These are phyloP conservation scores for Volucella zonaria DNA, from an alignment of 2,888 invertebrate genomes.

Conservation along the genomic window DNA sequence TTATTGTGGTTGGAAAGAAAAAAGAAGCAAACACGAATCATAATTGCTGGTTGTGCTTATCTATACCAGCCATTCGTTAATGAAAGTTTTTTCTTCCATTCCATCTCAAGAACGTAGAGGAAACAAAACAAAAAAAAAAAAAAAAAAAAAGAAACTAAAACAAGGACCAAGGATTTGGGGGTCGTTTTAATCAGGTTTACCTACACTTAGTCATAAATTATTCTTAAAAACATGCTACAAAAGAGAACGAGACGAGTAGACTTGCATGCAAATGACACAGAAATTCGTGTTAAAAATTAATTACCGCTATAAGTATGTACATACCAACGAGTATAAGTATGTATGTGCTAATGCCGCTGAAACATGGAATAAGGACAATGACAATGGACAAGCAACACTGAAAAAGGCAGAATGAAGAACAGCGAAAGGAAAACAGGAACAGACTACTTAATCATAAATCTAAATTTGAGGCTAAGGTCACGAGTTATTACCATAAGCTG, in stretches of 20 bases:
- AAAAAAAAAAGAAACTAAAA: neutral
- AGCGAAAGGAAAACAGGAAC: neutral
- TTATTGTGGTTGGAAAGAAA: constrained; percentile 34
- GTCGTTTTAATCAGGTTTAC: constrained; percentile 9
- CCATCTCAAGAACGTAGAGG: neutral
- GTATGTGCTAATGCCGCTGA: no score
- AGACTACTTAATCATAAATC: constrained; percentile 47
- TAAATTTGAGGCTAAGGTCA: constrained; percentile 66
- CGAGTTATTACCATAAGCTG: constrained; percentile 37
- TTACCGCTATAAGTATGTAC: constrained; percentile 42
- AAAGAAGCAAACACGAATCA: constrained; percentile 41
- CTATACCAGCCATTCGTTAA: constrained; percentile 60
- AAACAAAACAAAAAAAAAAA: neutral
- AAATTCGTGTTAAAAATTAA: constrained; percentile 67
- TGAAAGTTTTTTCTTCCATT: constrained; percentile 39
- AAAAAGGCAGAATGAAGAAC: neutral
- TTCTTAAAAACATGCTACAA: constrained; percentile 45
- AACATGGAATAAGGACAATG: no score
- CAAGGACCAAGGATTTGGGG: constrained; percentile 36
- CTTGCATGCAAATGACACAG: constrained; percentile 63
- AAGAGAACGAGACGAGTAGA: constrained; percentile 4
- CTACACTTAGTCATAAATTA: constrained; percentile 47
- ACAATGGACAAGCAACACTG: no score
- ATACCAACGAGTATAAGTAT: no score
- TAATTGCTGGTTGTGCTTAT: constrained; percentile 63